Percentiles rank a stretch among this genome's conserved stretches.
Evolutionary conservation across 2,113 vertebrate genomes (phyloP).

Genomic region (Prinia subflava): DNA sequence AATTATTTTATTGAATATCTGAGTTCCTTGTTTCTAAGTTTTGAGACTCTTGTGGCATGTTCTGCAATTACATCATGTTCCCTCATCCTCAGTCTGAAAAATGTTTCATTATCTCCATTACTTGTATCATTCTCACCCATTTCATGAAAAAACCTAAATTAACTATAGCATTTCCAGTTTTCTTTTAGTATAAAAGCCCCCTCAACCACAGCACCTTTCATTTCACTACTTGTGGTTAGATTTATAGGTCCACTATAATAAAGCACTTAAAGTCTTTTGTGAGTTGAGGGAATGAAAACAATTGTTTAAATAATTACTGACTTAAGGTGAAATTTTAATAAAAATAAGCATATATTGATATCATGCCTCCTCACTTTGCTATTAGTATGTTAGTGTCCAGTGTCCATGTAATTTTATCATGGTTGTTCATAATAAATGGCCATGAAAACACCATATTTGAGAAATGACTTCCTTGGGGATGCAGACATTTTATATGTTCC

Average conservation of each 20-base stretch:
- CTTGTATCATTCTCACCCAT: background rate
- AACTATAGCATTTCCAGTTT: background rate
- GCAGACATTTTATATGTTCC: background rate
- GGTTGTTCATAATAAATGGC: background rate
- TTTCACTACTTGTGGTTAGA: background rate
- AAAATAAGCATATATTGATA: background rate
- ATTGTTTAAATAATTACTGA: background rate
- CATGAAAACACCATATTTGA: background rate
- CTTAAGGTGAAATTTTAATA: background rate
- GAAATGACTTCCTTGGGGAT: background rate
- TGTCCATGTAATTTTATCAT: background rate
- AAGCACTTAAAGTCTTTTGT: background rate
- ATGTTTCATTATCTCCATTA: background rate
- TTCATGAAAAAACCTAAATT: fast-evolving
- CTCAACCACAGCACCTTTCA: background rate
- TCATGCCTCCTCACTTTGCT: background rate
- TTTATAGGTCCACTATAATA: background rate
- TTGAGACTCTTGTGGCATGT: background rate
- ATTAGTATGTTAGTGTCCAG: background rate
- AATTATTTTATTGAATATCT: background rate
- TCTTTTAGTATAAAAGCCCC: background rate
- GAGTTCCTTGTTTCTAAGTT: background rate
- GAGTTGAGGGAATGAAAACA: background rate
- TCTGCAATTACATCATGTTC: background rate
- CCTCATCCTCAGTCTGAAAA: background rate